phyloP scores from a whole-genome alignment of 2,888 invertebrate species.

The Heliconius sara region DNA sequence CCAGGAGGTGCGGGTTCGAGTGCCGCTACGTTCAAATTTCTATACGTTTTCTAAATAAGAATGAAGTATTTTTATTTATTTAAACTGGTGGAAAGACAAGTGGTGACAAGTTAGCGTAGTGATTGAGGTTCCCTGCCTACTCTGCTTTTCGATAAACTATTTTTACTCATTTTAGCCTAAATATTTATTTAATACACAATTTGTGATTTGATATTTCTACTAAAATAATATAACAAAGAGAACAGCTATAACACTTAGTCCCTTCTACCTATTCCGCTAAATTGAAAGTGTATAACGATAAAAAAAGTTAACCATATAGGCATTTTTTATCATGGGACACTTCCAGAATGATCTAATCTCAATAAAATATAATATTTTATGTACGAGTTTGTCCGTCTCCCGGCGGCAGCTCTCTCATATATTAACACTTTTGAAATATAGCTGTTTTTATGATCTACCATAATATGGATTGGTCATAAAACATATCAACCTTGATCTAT shows the following conservation, averaged over 20 bases:
- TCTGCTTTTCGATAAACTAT: too few relatives aligned
- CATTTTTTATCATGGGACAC: conserved; percentile 20
- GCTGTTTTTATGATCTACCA: conserved; percentile 69
- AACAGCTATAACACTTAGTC: neutral
- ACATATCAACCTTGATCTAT: conserved; percentile 56
- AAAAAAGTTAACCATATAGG: neutral
- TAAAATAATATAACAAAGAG: neutral
- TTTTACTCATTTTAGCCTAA: too few relatives aligned
- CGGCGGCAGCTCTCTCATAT: conserved; percentile 61
- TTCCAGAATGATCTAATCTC: conserved; percentile 53
- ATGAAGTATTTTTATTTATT: too few relatives aligned
- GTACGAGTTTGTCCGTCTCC: conserved; percentile 52
- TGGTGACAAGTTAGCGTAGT: too few relatives aligned
- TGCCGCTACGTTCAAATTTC: too few relatives aligned
- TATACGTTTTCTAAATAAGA: too few relatives aligned
- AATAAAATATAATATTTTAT: conserved; percentile 70
- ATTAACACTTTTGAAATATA: conserved; percentile 79
- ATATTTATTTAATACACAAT: too few relatives aligned
- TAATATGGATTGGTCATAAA: conserved; percentile 77
- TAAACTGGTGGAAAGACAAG: too few relatives aligned
- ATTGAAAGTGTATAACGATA: neutral
- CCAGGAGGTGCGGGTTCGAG: too few relatives aligned
- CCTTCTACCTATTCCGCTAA: neutral
- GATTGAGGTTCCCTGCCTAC: too few relatives aligned
- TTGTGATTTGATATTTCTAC: too few relatives aligned